phyloP scores from a whole-genome alignment of 2,888 invertebrate species.

The Mythimna albipuncta region DNA sequence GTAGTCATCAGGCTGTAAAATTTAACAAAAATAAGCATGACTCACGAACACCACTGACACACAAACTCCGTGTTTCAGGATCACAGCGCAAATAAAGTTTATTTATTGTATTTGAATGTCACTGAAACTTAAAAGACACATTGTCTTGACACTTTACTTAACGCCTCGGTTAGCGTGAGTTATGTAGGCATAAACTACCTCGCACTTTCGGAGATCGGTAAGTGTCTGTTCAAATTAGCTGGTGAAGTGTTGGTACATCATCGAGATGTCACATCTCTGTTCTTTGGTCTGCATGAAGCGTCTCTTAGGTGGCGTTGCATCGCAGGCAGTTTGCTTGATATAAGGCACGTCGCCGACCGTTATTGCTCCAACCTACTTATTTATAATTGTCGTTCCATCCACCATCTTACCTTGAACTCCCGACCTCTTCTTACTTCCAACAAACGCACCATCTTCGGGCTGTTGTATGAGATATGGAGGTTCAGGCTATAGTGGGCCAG shows the following conservation, averaged over 20 bases:
- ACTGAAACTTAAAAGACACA: conserved; percentile 20
- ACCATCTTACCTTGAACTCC: conserved; percentile 74
- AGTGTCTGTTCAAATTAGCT: conserved; percentile 17
- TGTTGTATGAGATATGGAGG: conserved; percentile 58
- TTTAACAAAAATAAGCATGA: conserved; percentile 26
- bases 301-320: conserved; percentile 88
- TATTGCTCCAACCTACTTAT: conserved; percentile 89
- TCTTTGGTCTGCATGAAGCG: conserved; percentile 73
- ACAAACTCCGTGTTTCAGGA: conserved; percentile 26
- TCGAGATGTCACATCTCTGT: conserved; percentile 45
- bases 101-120: conserved; percentile 31
- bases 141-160: conserved; percentile 37
- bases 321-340: conserved; percentile 89
- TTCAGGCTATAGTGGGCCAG: conserved; percentile 64
- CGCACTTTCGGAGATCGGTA: conserved; percentile 18
- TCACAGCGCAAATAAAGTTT: conserved; percentile 5
- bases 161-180: conserved; percentile 25
- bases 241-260: conserved; percentile 1
- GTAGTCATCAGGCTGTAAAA: neutral
- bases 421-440: conserved; percentile 56
- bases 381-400: conserved; percentile 87
- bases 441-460: conserved; percentile 40
- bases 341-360: conserved; percentile 88
- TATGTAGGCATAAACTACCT: conserved; percentile 18
- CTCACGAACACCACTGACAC: conserved; percentile 20